Conservation (phyloP, 2,797 vertebrate genomes). For the Rhinatrema bivittatum region DNA sequence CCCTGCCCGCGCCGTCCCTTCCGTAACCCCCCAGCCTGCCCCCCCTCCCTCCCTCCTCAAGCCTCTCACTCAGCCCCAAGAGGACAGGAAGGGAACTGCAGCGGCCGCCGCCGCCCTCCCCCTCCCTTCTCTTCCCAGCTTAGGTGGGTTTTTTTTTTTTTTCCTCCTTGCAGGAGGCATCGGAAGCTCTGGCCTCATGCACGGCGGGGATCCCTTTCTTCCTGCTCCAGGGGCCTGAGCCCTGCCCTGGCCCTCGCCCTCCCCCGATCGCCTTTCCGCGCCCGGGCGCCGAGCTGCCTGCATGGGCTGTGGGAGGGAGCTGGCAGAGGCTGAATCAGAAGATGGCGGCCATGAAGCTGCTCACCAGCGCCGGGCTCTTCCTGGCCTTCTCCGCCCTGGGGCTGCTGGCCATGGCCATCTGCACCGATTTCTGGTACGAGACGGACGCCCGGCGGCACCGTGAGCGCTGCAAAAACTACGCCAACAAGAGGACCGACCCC, state of each 20-base stretch:
- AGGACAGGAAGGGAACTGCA: too few species aligned
- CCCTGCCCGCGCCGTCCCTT: neutral
- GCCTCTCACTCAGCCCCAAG: too few species aligned
- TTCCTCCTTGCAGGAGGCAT: too few species aligned
- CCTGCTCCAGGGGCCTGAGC: constrained; percentile 22
- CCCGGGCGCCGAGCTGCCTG: too few species aligned
- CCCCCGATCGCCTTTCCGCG: neutral
- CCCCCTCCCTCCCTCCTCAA: too few species aligned
- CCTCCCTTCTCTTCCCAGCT: too few species aligned
- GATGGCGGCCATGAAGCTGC: constrained; percentile 88
- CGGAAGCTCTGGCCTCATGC: too few species aligned
- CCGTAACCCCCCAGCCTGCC: too few species aligned
- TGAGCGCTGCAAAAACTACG: constrained; percentile 80
- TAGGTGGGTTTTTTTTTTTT: too few species aligned
- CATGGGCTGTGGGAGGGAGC: neutral
- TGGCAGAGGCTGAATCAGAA: constrained; percentile 40
- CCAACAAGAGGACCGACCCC: constrained; percentile 80
- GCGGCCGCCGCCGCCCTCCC: too few species aligned
- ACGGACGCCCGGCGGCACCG: constrained; percentile 82
- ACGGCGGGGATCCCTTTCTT: too few species aligned
- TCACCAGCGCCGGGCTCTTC: constrained; percentile 79
- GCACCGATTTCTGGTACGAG: constrained; percentile 90
- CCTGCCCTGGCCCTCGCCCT: constrained; percentile 32
- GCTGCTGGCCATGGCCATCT: constrained; percentile 80
- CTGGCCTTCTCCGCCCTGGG: constrained; percentile 77